phyloP scores from a whole-genome alignment of 2,888 invertebrate species.

The Harpagoxenus sublaevis region DNA sequence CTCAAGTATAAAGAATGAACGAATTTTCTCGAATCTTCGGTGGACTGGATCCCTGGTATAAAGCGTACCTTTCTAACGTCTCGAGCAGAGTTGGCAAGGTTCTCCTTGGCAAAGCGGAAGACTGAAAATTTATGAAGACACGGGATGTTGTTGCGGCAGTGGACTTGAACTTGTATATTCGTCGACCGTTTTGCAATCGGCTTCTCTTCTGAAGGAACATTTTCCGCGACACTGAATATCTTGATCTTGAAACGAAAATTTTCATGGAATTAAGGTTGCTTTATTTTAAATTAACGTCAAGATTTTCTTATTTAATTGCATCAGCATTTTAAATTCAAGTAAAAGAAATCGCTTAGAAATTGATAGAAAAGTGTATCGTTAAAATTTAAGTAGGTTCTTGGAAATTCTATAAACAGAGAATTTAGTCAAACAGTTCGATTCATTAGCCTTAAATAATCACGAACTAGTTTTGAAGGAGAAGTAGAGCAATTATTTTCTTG shows the following conservation, averaged over 20 bases:
- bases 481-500: conserved; percentile 13
- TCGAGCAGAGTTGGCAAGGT: neutral
- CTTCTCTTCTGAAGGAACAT: neutral
- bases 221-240: neutral
- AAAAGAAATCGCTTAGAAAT: neutral
- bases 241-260: neutral
- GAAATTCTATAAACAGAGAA: neutral
- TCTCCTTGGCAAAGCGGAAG: conserved; percentile 13
- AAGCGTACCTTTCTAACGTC: neutral
- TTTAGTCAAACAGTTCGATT: neutral
- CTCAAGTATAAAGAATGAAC: neutral
- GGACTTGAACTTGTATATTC: conserved; percentile 4
- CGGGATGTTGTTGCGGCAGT: neutral
- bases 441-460: neutral
- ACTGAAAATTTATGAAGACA: neutral
- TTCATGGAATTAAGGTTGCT: neutral
- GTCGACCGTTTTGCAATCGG: neutral
- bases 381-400: neutral
- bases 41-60: too few relatives aligned
- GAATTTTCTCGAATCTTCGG: conserved; percentile 1
- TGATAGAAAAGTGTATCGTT: neutral
- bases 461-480: neutral
- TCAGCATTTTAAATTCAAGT: neutral
- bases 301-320: neutral
- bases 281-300: neutral